Percentiles rank a stretch among this genome's conserved stretches.
phyloP scores from a whole-genome alignment of 2,113 vertebrate genomes.

The Pitta sordida region DNA sequence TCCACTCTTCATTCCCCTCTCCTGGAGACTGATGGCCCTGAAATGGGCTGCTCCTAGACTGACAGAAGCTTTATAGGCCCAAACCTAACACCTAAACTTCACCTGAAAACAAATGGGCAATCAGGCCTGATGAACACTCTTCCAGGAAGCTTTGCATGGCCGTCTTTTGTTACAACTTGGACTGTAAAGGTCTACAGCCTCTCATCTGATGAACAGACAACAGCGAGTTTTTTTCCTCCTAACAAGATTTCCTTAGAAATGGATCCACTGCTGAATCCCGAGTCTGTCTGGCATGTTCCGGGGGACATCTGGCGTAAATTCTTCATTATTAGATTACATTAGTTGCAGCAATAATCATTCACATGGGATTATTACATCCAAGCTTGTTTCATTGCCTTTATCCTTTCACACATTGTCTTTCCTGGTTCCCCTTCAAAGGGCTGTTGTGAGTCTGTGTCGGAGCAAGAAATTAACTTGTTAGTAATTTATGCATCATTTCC shows the following conservation, averaged over 20 bases:
- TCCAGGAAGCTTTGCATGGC: not conserved
- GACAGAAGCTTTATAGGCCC: not conserved
- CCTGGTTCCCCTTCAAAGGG: constrained; percentile 41
- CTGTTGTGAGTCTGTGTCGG: constrained; percentile 20
- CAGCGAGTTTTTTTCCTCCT: not conserved
- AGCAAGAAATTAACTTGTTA: constrained; percentile 62
- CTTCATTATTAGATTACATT: constrained; percentile 66
- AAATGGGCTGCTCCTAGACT: not conserved
- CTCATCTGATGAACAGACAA: not conserved
- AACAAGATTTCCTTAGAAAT: constrained; percentile 56
- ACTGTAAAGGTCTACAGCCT: not conserved
- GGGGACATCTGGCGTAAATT: constrained; percentile 62
- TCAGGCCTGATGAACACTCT: not conserved
- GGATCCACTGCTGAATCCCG: not conserved
- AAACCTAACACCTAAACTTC: not conserved
- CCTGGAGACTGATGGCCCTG: not conserved
- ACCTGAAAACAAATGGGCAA: not conserved
- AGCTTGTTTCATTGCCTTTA: constrained; percentile 58
- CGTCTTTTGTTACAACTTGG: not conserved
- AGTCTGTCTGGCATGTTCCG: constrained; percentile 36
- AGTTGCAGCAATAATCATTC: constrained; percentile 63
- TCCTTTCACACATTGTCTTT: constrained; percentile 64
- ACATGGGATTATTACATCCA: constrained; percentile 62
- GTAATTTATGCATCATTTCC: constrained; percentile 63
- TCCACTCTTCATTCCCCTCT: not conserved